These are phyloP conservation scores for Amitus sp. DNA, from an alignment of 2,888 invertebrate genomes.

Conservation along the genomic window DNA sequence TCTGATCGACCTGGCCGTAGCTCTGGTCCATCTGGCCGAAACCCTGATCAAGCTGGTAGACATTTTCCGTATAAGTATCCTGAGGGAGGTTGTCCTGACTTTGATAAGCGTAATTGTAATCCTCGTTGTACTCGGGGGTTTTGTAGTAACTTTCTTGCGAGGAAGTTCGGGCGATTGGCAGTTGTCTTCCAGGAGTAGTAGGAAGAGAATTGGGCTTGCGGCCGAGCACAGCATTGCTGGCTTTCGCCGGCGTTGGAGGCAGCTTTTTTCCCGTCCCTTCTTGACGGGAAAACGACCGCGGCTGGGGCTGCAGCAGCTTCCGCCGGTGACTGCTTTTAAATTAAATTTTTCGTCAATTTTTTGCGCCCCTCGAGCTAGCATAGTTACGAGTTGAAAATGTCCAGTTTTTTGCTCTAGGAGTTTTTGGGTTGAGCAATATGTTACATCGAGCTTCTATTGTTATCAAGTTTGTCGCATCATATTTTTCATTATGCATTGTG, in stretches of 20 bases:
- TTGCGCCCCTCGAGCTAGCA: too few species aligned
- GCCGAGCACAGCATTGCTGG: conserved; percentile 52
- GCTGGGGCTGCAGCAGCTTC: conserved; percentile 54
- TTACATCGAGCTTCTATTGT: too few species aligned
- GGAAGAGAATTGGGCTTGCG: conserved; percentile 67
- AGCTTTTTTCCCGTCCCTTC: conserved; percentile 62
- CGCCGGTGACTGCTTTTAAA: conserved; percentile 46
- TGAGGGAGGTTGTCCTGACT: conserved; percentile 73
- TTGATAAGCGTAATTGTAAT: conserved; percentile 78
- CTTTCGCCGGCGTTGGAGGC: conserved; percentile 63
- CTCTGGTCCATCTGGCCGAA: conserved; percentile 43
- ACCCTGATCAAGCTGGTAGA: conserved; percentile 41
- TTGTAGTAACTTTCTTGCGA: conserved; percentile 64
- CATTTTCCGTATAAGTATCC: conserved; percentile 45
- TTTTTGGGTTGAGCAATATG: too few species aligned
- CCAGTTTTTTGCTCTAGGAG: too few species aligned
- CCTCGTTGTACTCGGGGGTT: conserved; percentile 71
- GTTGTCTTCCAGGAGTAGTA: conserved; percentile 69
- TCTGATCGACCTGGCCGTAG: conserved; percentile 45
- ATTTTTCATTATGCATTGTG: too few species aligned
- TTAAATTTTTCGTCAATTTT: too few species aligned
- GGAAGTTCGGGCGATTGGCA: conserved; percentile 63
- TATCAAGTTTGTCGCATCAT: too few species aligned
- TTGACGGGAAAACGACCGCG: conserved; percentile 55
- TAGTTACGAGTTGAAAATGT: too few species aligned